Evolutionary conservation across 2,797 vertebrate genomes (phyloP), one percentile per base, ranked within the genome.

Genomic region (Lepus oiostolus): DNA sequence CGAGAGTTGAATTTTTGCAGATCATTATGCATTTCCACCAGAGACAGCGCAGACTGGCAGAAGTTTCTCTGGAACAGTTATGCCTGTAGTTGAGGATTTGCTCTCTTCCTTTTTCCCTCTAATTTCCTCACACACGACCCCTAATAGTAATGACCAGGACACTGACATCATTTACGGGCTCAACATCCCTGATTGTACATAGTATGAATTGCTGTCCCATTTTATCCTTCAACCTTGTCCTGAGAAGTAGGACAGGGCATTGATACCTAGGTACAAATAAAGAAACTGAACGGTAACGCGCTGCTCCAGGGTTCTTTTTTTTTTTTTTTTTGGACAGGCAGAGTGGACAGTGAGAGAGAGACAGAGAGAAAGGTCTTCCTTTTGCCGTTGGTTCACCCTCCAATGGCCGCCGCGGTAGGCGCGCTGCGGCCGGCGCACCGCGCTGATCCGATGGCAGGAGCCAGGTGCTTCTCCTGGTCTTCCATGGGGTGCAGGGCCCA

Each of bases 31-130:
- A 32, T 35, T 95, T 89, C 96, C 70, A 22, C 81, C 70, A 60
- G 85, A 79, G 83, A 95, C 54, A n/a, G 82, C 94, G 81, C 13
- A 90, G n/a, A 85, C 35, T 14, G 58, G 85, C 10, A 91, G 70
- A 91, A 52, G 16, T 65, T 85, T 92, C 54, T 77, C 85, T 86
- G 52, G 67, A 88, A 42, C 22, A 24, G 50, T 71, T 52, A 17
- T 7, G 35, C 38, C 26, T 50, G 47, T 28, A 52, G 71, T 26
- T 12, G 42, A 50, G 5, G 42, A 38, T 88, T 65, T 79, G 30
- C n/a, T 67, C 62, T 70, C 28, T 19, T 21, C 75, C 67, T 52
- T 75, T 58, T 47, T 26, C 21, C 24, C 28, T 91, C 16, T 4
- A 77, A 19, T 63, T 81, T 90, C 77, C 80, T 63, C 52, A 70